A percentile compares a stretch with the other conserved stretches of the same genome.
These are phyloP conservation scores for Pseudorectes ferrugineus DNA, from an alignment of 2,113 vertebrate species.

Conservation along the genomic window DNA sequence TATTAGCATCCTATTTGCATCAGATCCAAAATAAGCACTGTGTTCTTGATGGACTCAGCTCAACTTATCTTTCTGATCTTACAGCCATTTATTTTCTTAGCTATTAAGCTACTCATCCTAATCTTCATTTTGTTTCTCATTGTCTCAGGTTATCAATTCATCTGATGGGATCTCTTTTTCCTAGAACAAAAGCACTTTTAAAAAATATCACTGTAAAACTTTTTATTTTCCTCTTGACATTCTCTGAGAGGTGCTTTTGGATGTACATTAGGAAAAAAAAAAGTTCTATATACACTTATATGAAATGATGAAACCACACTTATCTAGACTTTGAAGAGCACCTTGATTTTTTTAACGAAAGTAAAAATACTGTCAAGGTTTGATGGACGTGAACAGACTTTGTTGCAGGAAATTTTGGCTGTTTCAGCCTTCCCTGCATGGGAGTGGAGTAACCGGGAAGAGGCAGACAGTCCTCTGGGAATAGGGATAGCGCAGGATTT, in stretches of 20 bases:
- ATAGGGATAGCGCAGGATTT: accelerated
- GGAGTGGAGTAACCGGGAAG: accelerated
- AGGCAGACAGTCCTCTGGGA: neutral
- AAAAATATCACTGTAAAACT: neutral
- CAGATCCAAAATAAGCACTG: neutral
- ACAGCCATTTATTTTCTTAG: neutral
- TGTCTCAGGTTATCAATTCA: neutral
- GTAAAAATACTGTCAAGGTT: neutral
- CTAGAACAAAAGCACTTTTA: neutral
- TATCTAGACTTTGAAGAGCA: neutral
- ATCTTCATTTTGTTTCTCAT: neutral
- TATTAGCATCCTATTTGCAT: neutral
- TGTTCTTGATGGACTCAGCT: neutral
- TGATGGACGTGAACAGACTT: neutral
- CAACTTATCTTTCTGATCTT: neutral
- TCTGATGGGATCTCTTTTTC: neutral
- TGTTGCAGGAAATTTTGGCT: neutral
- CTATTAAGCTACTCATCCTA: neutral
- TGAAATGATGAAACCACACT: neutral
- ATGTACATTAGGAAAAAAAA: neutral
- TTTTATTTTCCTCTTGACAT: neutral
- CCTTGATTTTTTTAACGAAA: neutral
- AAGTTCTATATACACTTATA: neutral
- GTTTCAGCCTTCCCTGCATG: neutral
- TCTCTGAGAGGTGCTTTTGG: neutral